Base-by-base conservation (phyloP, 2,113 vertebrate species). In the Oxyura jamaicensis region DNA sequence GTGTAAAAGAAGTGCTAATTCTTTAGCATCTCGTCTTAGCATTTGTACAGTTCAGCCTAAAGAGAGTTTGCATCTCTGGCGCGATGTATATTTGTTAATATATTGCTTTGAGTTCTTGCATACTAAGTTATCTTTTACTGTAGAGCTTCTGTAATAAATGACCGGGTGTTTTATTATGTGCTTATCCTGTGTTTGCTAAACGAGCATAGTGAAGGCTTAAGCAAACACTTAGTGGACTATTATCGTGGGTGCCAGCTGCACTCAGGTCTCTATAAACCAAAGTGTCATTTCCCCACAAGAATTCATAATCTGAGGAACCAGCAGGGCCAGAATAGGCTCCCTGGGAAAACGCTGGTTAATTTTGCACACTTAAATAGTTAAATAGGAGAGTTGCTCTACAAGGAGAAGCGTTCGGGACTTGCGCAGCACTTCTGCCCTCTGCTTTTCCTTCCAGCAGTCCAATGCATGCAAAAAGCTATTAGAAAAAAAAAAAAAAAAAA, bases 391-490 rank as follows among this genome's bases (percentile, higher is more conserved):
- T 15, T 18, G 7, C 56, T 21, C 74, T 8, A 5, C 0, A 0
- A 14, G 31, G 31, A 36, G 67, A 39, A n/a, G 16, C 0, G 3
- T 23, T 8, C 12, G 19, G 60, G 60, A 44, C 28, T 91, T 11
- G 20, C 6, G 10, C 10, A 3, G 18, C 2, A 21, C 13, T 52
- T 19, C 50, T 36, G 26, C 63, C 56, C 62, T 46, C 71, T 4
- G 0, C 69, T 68, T 75, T 20, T 69, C n/a, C 78, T 59, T 78
- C 87, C 59, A 29, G 44, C 14, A 1, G 19, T 25, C 39, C 25
- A 10, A 31, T 0, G 7, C 13, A 4, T 14, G 10, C 28, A 25
- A n/a, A 50, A 46, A 29, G 7, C 29, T 11, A 0, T 17, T 7
- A 33, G 48, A n/a, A 41, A 36, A 46, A 69, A 73, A 26, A 29